Conservation (phyloP, 2,888 invertebrate species). For the Zygogramma bicolorata region DNA sequence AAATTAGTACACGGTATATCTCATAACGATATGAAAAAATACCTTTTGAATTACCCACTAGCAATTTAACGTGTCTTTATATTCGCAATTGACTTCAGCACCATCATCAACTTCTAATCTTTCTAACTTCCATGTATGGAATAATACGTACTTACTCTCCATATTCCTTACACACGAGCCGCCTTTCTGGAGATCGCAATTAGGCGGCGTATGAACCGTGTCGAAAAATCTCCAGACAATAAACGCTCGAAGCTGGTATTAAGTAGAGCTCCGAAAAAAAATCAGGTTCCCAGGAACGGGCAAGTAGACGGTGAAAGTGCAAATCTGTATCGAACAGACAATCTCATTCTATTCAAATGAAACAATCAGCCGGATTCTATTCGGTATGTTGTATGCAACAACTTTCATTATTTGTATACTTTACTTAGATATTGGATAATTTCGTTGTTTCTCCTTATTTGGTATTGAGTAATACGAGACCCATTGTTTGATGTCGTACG, state of each 20-base stretch:
- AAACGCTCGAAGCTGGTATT: slow-evolving; percentile 30
- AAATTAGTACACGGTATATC: no score
- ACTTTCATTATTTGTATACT: slow-evolving; percentile 41
- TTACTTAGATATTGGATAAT: slow-evolving; percentile 19
- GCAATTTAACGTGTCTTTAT: no score
- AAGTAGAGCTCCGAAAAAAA: slow-evolving; percentile 24
- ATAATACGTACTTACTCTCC: no score
- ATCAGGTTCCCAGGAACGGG: slow-evolving; percentile 35
- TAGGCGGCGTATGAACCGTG: slow-evolving; percentile 41
- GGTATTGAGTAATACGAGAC: background rate
- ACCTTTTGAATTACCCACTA: no score
- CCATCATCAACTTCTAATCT: no score
- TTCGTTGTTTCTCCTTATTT: background rate
- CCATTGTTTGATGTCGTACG: background rate
- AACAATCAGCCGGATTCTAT: slow-evolving; percentile 35
- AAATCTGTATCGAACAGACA: slow-evolving; percentile 40
- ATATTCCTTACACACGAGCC: no score
- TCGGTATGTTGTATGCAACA: slow-evolving; percentile 27
- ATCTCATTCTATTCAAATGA: slow-evolving; percentile 43
- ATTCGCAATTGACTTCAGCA: no score
- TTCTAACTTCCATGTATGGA: no score
- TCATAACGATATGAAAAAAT: no score
- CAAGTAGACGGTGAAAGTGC: slow-evolving; percentile 43
- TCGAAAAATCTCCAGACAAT: slow-evolving; percentile 40
- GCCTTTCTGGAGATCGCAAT: slow-evolving; percentile 43